Conservation (phyloP, 2,888 invertebrate genomes). For the Drosophila stalkeri region DNA sequence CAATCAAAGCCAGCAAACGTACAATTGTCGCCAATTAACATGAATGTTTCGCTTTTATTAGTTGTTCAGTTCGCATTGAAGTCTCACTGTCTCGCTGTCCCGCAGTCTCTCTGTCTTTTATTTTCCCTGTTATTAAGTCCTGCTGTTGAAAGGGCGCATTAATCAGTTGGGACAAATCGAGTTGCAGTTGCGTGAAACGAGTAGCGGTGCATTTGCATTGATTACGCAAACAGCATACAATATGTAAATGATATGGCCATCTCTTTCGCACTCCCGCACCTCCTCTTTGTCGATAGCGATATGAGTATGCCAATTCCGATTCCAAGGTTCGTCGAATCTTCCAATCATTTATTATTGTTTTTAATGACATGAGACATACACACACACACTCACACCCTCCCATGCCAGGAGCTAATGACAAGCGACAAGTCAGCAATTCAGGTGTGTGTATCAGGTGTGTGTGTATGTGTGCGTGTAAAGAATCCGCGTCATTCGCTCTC, state of each 20-base stretch:
- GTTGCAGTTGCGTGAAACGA: constrained; percentile 70
- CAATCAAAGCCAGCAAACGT: constrained; percentile 40
- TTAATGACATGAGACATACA: constrained; percentile 58
- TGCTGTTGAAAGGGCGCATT: constrained; percentile 58
- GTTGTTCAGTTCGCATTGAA: constrained; percentile 18
- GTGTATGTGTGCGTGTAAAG: neutral
- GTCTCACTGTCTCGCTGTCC: neutral
- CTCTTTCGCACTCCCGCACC: neutral
- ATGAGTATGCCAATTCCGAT: constrained; percentile 52
- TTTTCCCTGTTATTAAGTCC: constrained; percentile 40
- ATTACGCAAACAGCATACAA: constrained; percentile 55
- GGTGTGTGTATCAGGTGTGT: constrained; percentile 24
- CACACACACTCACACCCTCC: constrained; percentile 13
- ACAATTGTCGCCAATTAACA: constrained; percentile 78
- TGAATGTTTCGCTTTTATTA: constrained; percentile 46
- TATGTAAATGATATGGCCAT: constrained; percentile 67
- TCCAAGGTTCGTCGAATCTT: constrained; percentile 62
- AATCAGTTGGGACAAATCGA: constrained; percentile 70
- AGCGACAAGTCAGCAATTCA: constrained; percentile 73
- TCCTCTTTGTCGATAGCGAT: constrained; percentile 44
- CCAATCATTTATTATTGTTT: constrained; percentile 72
- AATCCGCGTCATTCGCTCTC: constrained; percentile 31
- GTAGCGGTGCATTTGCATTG: constrained; percentile 60
- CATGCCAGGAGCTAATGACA: constrained; percentile 64
- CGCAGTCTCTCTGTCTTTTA: neutral